Evolutionary conservation across 2,113 vertebrate species (phyloP).

Genomic region (Saccopteryx bilineata): DNA sequence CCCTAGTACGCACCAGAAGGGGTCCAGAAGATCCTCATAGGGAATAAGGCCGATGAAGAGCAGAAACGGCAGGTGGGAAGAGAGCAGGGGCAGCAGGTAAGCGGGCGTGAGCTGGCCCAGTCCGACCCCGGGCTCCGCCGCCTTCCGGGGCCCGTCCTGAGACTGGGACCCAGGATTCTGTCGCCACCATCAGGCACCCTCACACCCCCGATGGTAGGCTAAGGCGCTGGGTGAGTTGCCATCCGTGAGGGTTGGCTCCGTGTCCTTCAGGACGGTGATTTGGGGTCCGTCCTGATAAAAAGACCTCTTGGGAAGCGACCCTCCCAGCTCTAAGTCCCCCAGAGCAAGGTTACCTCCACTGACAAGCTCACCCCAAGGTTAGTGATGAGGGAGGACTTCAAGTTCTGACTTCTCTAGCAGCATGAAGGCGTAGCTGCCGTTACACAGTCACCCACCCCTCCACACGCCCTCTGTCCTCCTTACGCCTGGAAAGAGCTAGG

Average conservation of each 20-base stretch:
- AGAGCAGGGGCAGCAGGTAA: constrained; percentile 96
- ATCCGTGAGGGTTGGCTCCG: neutral
- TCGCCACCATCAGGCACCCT: neutral
- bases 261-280: neutral
- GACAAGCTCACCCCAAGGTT: neutral
- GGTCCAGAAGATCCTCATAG: constrained; percentile 97
- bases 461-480: neutral
- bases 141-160: neutral
- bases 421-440: neutral
- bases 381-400: neutral
- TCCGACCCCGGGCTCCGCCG: neutral
- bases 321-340: neutral
- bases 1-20: constrained; percentile 95
- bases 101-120: neutral
- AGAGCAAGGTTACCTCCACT: neutral
- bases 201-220: neutral
- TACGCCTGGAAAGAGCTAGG: neutral
- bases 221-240: neutral
- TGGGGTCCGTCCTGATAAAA: neutral
- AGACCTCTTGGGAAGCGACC: neutral
- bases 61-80: constrained; percentile 97
- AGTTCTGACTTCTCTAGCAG: neutral
- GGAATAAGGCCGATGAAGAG: constrained; percentile 97
- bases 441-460: too few relatives aligned
- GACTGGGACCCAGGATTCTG: neutral